Conservation (phyloP, 2,797 vertebrate genomes). For the Gobionotothen gibberifrons region DNA sequence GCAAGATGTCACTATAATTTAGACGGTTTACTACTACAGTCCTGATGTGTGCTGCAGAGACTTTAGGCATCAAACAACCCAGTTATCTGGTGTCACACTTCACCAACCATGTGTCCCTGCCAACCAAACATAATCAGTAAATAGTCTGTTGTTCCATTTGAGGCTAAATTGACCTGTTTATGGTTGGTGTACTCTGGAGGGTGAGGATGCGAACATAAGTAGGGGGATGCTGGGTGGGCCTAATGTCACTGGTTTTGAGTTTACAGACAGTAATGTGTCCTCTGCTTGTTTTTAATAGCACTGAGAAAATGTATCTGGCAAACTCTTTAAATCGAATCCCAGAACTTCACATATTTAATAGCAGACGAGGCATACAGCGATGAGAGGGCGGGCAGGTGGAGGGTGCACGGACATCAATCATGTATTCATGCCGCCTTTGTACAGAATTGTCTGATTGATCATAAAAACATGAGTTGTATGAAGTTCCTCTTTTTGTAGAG, state of each 20-base stretch:
- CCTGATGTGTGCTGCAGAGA: background rate
- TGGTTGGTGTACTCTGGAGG: slow-evolving; percentile 24
- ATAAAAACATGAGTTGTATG: slow-evolving; percentile 63
- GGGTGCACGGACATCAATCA: slow-evolving; percentile 23
- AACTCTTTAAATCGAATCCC: slow-evolving; percentile 37
- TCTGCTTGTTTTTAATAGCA: slow-evolving; percentile 30
- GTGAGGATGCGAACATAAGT: slow-evolving; percentile 46
- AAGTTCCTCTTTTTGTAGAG: slow-evolving; percentile 55
- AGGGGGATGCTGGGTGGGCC: background rate
- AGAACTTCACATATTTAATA: slow-evolving; percentile 28
- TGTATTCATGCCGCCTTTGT: slow-evolving; percentile 76
- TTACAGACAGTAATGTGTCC: slow-evolving; percentile 50
- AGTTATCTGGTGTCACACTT: slow-evolving; percentile 10
- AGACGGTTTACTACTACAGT: background rate
- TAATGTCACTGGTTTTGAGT: slow-evolving; percentile 33
- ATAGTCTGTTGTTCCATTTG: background rate
- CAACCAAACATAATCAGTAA: slow-evolving; percentile 1
- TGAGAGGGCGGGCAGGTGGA: slow-evolving; percentile 6
- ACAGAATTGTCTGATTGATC: slow-evolving; percentile 70
- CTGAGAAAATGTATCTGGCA: slow-evolving; percentile 24
- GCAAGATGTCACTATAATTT: slow-evolving; percentile 9
- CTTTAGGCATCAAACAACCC: slow-evolving; percentile 5
- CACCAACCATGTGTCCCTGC: background rate
- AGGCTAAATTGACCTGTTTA: slow-evolving; percentile 22
- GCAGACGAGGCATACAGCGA: slow-evolving; percentile 19